Percentiles rank a stretch among this genome's conserved stretches.
phyloP scores from a whole-genome alignment of 2,113 vertebrate genomes.

The Saimiri boliviensis region DNA sequence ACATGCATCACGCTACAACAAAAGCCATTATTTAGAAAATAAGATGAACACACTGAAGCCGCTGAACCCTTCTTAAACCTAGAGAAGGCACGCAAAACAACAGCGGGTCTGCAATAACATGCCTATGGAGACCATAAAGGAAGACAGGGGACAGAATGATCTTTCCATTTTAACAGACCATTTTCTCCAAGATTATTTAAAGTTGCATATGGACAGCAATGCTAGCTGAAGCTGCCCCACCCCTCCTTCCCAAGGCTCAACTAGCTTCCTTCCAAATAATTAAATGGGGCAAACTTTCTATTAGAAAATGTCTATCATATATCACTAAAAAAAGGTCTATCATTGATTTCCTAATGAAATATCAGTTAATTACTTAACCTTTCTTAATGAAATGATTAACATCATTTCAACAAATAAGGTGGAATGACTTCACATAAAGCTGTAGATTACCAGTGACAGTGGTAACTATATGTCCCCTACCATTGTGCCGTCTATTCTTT shows the following conservation, averaged over 20 bases:
- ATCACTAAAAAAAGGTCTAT: slow-evolving; percentile 62
- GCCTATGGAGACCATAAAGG: slow-evolving; percentile 15
- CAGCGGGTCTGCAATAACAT: slow-evolving; percentile 47
- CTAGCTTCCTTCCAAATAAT: slow-evolving; percentile 26
- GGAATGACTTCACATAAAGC: slow-evolving; percentile 60
- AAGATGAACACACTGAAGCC: slow-evolving; percentile 37
- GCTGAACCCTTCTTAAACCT: slow-evolving; percentile 73
- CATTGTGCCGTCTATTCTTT: not conserved
- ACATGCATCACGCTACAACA: slow-evolving; percentile 70
- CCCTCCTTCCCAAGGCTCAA: not conserved
- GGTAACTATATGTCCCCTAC: slow-evolving; percentile 35
- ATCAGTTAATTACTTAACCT: slow-evolving; percentile 81
- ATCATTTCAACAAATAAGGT: slow-evolving; percentile 78
- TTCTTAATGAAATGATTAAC: slow-evolving; percentile 82
- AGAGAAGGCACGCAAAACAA: slow-evolving; percentile 34
- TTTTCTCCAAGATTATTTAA: not conserved
- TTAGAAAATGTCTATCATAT: slow-evolving; percentile 10
- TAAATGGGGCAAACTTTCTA: not conserved
- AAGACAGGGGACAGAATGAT: not conserved
- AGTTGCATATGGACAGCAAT: not conserved
- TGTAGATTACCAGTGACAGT: slow-evolving; percentile 49
- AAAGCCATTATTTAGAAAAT: slow-evolving; percentile 78
- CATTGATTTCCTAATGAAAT: slow-evolving; percentile 69
- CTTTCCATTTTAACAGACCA: not conserved
- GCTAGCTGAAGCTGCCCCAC: not conserved